phyloP scores from a whole-genome alignment of 2,797 vertebrate species.

The Coccyzus lansbergi region DNA sequence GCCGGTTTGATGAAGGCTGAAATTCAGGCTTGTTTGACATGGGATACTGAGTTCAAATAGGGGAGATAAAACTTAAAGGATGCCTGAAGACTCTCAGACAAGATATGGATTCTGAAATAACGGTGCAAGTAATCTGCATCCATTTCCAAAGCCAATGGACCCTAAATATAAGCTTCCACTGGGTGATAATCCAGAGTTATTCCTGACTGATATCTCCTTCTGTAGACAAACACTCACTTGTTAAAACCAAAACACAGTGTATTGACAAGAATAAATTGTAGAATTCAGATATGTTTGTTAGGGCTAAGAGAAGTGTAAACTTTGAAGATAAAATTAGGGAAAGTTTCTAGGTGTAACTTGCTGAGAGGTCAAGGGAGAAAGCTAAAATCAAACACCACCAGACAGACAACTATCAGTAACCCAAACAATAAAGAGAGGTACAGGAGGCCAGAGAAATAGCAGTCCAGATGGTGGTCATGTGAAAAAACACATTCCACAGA shows the following conservation, averaged over 20 bases:
- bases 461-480: conserved; percentile 34
- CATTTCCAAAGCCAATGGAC: conserved; percentile 24
- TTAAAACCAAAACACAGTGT: not conserved
- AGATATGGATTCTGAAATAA: not conserved
- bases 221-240: conserved; percentile 43
- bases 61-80: not conserved
- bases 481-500: conserved; percentile 55
- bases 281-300: conserved; percentile 20
- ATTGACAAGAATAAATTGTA: conserved; percentile 38
- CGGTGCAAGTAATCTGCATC: not conserved
- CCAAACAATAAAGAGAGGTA: conserved; percentile 46
- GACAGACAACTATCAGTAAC: conserved; percentile 52
- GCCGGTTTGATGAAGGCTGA: not conserved
- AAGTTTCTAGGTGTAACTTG: conserved; percentile 35
- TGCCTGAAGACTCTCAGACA: not conserved
- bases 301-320: conserved; percentile 25
- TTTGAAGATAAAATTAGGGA: conserved; percentile 40
- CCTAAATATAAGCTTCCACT: not conserved
- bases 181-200: conserved; percentile 7
- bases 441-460: conserved; percentile 41
- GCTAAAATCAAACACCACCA: conserved; percentile 36
- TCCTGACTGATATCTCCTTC: conserved; percentile 30
- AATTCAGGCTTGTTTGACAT: not conserved
- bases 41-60: not conserved
- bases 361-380: conserved; percentile 28